Conservation (phyloP, 2,888 invertebrate species). For the Embidobia sp. region DNA sequence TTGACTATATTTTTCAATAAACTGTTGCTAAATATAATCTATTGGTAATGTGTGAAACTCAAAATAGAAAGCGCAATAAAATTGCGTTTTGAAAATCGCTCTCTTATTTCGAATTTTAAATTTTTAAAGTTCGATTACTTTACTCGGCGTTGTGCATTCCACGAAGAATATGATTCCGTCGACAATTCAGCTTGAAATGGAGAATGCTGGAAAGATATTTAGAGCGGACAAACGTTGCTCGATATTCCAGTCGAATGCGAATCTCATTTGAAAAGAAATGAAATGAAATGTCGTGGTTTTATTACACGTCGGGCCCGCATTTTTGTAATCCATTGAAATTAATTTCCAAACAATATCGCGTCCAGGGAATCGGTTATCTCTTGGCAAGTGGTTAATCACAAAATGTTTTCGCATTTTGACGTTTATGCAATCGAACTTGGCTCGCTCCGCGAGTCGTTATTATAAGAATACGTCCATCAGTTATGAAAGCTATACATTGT, state of each 20-base stretch:
- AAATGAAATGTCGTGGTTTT: slow-evolving; percentile 45
- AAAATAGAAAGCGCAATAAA: not conserved
- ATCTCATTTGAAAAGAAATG: slow-evolving; percentile 47
- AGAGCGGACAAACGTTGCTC: slow-evolving; percentile 51
- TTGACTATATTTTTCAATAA: too few relatives aligned
- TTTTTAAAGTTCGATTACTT: slow-evolving; percentile 27
- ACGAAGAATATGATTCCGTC: slow-evolving; percentile 41
- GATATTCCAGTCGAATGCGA: slow-evolving; percentile 47
- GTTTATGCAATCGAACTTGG: slow-evolving; percentile 25
- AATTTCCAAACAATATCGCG: slow-evolving; percentile 28
- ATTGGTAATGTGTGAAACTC: too few relatives aligned
- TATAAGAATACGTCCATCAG: slow-evolving; percentile 29
- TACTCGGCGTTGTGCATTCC: slow-evolving; percentile 5
- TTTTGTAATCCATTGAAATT: slow-evolving; percentile 28
- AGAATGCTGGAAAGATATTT: slow-evolving; percentile 53
- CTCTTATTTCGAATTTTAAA: slow-evolving; percentile 30
- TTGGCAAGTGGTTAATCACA: slow-evolving; percentile 24
- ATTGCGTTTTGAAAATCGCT: slow-evolving; percentile 6
- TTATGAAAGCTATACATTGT: slow-evolving; percentile 30
- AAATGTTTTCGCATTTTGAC: slow-evolving; percentile 10
- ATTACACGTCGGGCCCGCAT: slow-evolving; percentile 23
- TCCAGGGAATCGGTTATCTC: slow-evolving; percentile 9
- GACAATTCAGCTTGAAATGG: slow-evolving; percentile 34
- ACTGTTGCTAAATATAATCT: too few relatives aligned
- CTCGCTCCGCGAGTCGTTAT: slow-evolving; percentile 1